Percentiles rank a stretch among this genome's conserved stretches.
Conservation (phyloP, 2,888 invertebrate species). For the Adela reaumurella region DNA sequence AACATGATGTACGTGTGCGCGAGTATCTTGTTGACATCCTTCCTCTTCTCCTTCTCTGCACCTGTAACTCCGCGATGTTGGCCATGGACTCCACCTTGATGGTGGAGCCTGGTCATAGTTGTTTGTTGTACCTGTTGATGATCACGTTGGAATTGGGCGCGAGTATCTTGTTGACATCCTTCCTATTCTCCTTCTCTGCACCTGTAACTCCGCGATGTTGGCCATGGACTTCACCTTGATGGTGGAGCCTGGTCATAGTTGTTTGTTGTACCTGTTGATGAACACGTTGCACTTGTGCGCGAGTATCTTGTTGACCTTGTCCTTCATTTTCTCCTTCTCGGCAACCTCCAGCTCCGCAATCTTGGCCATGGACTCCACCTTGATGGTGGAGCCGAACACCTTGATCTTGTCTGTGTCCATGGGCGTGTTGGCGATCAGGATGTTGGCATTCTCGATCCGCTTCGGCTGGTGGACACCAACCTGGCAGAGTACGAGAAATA, state of each 20-base stretch:
- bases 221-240: constrained; percentile 90
- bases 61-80: constrained; percentile 95
- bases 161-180: constrained; percentile 93
- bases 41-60: constrained; percentile 99
- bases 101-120: no score
- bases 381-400: constrained; percentile 94
- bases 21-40: constrained; percentile 93
- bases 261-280: constrained; percentile 78
- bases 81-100: constrained; percentile 90
- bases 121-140: constrained; percentile 91
- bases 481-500: constrained; percentile 16
- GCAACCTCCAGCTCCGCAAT: constrained; percentile 97
- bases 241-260: constrained; percentile 75
- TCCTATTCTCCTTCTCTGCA: constrained; percentile 99
- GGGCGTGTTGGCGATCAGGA: constrained; percentile 97
- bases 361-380: constrained; percentile 89
- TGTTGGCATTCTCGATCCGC: constrained; percentile 89
- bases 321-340: constrained; percentile 99
- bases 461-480: constrained; percentile 97
- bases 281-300: constrained; percentile 96
- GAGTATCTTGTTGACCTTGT: constrained; percentile 95
- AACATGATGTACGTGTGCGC: constrained; percentile 96
- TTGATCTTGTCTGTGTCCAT: constrained; percentile 99
- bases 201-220: constrained; percentile 95
- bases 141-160: constrained; percentile 95